phyloP scores from a whole-genome alignment of 2,113 vertebrate genomes.

The Patagioenas fasciata region DNA sequence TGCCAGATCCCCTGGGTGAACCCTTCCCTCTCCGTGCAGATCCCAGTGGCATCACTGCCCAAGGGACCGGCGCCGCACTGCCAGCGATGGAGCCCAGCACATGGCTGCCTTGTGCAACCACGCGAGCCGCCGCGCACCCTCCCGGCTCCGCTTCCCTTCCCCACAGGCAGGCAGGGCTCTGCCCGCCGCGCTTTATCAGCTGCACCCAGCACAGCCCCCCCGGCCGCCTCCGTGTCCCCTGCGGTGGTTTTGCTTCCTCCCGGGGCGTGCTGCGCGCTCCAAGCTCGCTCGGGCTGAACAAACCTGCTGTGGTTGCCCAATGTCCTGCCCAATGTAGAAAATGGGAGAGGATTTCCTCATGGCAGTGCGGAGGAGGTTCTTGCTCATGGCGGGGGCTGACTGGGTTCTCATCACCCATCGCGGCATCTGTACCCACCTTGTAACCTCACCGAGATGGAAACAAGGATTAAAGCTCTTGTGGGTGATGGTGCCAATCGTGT shows the following conservation, averaged over 20 bases:
- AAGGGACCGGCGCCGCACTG: rapidly evolving
- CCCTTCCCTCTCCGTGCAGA: not conserved
- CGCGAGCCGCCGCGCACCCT: rapidly evolving
- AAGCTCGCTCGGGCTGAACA: not conserved
- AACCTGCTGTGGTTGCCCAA: constrained; percentile 9
- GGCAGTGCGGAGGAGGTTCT: not conserved
- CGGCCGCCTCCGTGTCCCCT: not conserved
- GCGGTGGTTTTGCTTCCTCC: not conserved
- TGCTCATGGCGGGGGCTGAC: rapidly evolving
- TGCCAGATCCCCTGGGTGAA: rapidly evolving
- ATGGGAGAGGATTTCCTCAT: not conserved
- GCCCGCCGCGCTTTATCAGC: not conserved
- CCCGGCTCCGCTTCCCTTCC: not conserved
- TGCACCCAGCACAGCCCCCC: not conserved
- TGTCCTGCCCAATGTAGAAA: rapidly evolving
- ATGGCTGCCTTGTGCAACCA: rapidly evolving
- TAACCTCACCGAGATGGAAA: rapidly evolving
- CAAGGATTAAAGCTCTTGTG: rapidly evolving
- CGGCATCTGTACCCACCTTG: rapidly evolving
- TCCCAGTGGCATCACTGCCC: rapidly evolving
- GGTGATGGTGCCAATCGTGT: rapidly evolving
- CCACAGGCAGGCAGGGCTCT: not conserved
- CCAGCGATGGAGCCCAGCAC: not conserved
- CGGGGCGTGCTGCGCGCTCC: not conserved
- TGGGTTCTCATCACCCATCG: rapidly evolving